Evolutionary conservation across 2,797 vertebrate species (phyloP).

Genomic region (Sebastes cheni): DNA sequence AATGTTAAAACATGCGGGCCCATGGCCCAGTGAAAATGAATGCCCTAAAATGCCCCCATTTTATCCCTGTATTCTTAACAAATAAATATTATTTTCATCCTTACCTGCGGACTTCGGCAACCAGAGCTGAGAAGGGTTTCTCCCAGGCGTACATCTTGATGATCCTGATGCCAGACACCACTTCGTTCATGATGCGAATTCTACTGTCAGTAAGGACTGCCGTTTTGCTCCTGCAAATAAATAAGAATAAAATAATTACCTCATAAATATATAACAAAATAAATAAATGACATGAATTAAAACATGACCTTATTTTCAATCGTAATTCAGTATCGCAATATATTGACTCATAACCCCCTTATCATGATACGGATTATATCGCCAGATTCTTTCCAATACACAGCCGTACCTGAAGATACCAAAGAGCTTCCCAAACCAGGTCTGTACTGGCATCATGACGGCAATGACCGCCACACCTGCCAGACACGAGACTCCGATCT

Average conservation of each 20-base stretch:
- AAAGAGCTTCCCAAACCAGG: slow-evolving; percentile 89
- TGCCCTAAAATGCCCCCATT: neutral
- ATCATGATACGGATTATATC: too few relatives aligned
- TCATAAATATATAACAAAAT: neutral
- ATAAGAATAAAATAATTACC: neutral
- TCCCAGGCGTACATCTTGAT: slow-evolving; percentile 99
- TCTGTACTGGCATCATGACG: slow-evolving; percentile 91
- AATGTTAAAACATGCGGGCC: neutral
- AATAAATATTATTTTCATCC: neutral
- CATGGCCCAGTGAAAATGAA: neutral
- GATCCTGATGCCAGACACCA: slow-evolving; percentile 93
- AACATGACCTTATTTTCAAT: neutral
- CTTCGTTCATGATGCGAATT: slow-evolving; percentile 96
- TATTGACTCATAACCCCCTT: too few relatives aligned
- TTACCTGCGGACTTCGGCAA: slow-evolving; percentile 87
- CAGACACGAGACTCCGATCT: slow-evolving; percentile 91
- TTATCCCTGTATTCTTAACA: too few relatives aligned
- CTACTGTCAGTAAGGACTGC: slow-evolving; percentile 86
- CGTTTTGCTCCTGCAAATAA: slow-evolving; percentile 84
- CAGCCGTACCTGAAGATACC: slow-evolving; percentile 86
- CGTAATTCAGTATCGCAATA: too few relatives aligned
- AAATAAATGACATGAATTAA: neutral
- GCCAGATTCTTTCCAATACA: too few relatives aligned
- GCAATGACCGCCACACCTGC: slow-evolving; percentile 86
- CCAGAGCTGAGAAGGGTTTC: slow-evolving; percentile 87